These are phyloP conservation scores for Syrista parreyssii DNA, from an alignment of 2,888 invertebrate species.

Conservation along the genomic window DNA sequence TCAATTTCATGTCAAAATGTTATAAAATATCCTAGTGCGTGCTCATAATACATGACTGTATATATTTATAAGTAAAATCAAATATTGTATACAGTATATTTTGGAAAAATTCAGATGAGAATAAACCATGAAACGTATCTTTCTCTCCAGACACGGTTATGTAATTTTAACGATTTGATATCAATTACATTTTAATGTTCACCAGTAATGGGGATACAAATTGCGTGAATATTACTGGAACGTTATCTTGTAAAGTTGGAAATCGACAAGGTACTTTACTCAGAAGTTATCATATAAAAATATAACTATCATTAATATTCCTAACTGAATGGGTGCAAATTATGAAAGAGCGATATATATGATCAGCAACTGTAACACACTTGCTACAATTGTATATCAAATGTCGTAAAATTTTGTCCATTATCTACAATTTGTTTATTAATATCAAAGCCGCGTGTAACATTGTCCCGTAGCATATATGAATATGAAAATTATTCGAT, in stretches of 20 bases:
- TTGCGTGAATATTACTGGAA: neutral
- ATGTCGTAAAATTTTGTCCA: neutral
- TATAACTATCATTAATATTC: neutral
- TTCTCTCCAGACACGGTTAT: neutral
- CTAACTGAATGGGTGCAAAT: neutral
- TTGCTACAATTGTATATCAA: neutral
- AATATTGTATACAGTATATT: conserved; percentile 66
- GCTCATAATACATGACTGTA: conserved; percentile 56
- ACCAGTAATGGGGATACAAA: neutral
- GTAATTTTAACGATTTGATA: neutral
- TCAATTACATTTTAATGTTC: neutral
- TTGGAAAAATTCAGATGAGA: conserved; percentile 61
- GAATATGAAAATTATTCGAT: neutral
- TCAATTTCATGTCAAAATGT: conserved; percentile 55
- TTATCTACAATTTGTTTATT: neutral
- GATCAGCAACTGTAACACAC: neutral
- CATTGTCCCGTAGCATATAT: neutral
- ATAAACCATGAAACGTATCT: conserved; percentile 48
- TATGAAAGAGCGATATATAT: neutral
- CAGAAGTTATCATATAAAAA: neutral
- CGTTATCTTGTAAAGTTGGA: neutral
- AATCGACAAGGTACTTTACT: neutral
- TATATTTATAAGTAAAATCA: conserved; percentile 64
- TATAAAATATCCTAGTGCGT: conserved; percentile 56
- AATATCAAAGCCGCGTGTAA: neutral